These are phyloP conservation scores for Catocala nupta DNA, from an alignment of 2,888 invertebrate genomes.

Conservation along the genomic window DNA sequence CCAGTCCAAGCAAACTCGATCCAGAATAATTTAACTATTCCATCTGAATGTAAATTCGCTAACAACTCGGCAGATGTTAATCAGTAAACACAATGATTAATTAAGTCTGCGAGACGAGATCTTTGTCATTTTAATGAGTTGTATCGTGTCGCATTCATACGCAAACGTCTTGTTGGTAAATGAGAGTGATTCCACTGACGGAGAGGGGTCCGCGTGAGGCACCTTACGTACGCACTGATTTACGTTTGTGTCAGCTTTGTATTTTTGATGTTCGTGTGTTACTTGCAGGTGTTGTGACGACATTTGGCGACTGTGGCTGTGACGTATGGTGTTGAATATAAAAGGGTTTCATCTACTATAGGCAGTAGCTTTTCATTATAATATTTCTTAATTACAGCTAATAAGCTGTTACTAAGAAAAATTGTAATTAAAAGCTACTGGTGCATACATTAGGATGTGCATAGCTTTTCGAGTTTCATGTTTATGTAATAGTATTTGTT, in stretches of 20 bases:
- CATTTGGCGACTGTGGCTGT: no score
- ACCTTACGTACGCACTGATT: slow-evolving; percentile 7
- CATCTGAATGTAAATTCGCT: slow-evolving; percentile 80
- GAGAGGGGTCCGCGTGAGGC: slow-evolving; percentile 41
- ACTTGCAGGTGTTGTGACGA: slow-evolving; percentile 11
- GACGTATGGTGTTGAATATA: no score
- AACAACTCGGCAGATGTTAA: slow-evolving; percentile 77
- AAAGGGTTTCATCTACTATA: no score
- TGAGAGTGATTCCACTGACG: slow-evolving; percentile 57
- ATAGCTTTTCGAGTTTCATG: no score
- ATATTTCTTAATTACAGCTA: no score
- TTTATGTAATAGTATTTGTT: no score
- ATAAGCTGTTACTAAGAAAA: no score
- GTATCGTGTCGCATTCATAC: slow-evolving; percentile 69
- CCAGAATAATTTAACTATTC: slow-evolving; percentile 67
- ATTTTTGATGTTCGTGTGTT: slow-evolving; percentile 35
- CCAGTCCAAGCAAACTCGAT: slow-evolving; percentile 43
- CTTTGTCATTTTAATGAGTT: slow-evolving; percentile 84
- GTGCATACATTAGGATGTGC: no score
- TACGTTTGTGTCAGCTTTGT: slow-evolving; percentile 1
- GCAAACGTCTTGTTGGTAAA: slow-evolving; percentile 63
- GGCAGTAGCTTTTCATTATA: no score
- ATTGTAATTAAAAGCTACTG: no score
- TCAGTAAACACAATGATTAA: slow-evolving; percentile 84
- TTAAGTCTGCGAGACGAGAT: slow-evolving; percentile 76